Percentiles rank a stretch among this genome's conserved stretches.
Conservation (phyloP, 2,113 vertebrate species). For the Spheniscus mendiculus region DNA sequence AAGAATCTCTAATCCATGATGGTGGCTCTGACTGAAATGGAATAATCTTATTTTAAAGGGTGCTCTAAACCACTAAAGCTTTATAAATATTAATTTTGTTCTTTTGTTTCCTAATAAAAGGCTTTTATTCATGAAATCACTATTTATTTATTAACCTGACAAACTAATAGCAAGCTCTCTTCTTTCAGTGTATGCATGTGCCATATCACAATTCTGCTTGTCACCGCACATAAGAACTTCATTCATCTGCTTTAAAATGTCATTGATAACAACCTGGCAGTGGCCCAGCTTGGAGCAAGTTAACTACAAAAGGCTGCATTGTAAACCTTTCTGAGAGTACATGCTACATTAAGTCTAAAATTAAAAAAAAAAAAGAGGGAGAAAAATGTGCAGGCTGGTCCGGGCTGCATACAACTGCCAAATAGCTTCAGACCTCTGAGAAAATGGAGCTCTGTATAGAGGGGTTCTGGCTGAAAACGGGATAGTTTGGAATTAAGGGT, state of each 20-base stretch:
- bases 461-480: background rate
- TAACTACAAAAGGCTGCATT: conserved; percentile 63
- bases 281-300: conserved; percentile 53
- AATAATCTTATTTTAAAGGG: conserved; percentile 40
- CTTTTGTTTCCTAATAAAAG: conserved; percentile 58
- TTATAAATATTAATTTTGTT: conserved; percentile 65
- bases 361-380: background rate
- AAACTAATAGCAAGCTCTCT: conserved; percentile 66
- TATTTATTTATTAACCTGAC: conserved; percentile 62
- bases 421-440: background rate
- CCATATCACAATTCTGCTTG: conserved; percentile 57
- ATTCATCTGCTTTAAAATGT: conserved; percentile 66
- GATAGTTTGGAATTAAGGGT: background rate
- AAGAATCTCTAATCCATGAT: background rate
- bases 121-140: conserved; percentile 36
- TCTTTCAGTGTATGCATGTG: conserved; percentile 47
- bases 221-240: conserved; percentile 55
- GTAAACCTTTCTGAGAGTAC: conserved; percentile 45
- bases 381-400: background rate
- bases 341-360: conserved; percentile 53
- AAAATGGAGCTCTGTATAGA: background rate
- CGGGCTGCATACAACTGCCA: background rate
- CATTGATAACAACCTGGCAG: conserved; percentile 65
- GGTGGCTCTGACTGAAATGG: background rate
- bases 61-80: conserved; percentile 19